Conservation (phyloP, 2,113 vertebrate species). For the rat (Rattus norvegicus) region GRCr8 NC_086019.1:216704001-216704500, state of each 20-base stretch:
- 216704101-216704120: neutral
- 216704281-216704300: neutral
- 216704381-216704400: neutral
- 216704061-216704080: neutral
- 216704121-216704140: neutral
- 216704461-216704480: neutral
- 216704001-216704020: neutral
- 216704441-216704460: conserved; percentile 49
- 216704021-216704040: neutral
- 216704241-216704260: neutral
- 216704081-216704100: neutral
- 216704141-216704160: neutral
- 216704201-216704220: neutral
- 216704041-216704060: neutral
- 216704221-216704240: neutral
- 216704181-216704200: neutral
- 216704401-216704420: conserved; percentile 11
- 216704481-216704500: neutral
- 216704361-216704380: neutral
- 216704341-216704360: neutral
- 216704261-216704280: neutral
- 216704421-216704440: neutral
- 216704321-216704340: neutral
- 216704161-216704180: neutral
- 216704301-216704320: conserved; percentile 10